Percentiles rank a stretch among this genome's conserved stretches.
These are phyloP conservation scores for Corvus hawaiiensis DNA, from an alignment of 2,113 vertebrate genomes.

Conservation along the genomic window DNA sequence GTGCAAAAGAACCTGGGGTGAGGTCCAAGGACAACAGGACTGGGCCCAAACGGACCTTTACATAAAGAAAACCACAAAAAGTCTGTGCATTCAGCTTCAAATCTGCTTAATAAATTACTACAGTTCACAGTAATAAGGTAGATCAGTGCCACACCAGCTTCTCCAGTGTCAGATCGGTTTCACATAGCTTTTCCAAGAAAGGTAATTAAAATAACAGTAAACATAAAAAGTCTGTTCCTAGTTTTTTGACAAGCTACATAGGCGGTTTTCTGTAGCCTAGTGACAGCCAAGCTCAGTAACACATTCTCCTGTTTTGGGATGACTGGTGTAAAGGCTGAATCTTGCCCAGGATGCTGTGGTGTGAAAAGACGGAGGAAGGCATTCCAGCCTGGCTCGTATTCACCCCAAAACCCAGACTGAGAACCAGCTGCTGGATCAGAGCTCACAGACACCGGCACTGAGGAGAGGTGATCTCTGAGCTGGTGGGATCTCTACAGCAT, in stretches of 20 bases:
- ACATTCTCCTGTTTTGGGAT: not conserved
- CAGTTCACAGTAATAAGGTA: not conserved
- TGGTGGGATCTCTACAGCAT: not conserved
- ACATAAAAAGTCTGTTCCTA: not conserved
- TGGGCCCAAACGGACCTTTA: not conserved
- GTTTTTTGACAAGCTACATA: not conserved
- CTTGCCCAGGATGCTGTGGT: not conserved
- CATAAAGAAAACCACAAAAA: not conserved
- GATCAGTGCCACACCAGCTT: not conserved
- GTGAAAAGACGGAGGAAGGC: not conserved
- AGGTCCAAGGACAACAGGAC: not conserved
- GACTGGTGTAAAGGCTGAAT: conserved; percentile 13
- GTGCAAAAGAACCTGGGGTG: not conserved
- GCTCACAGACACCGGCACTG: fast-evolving
- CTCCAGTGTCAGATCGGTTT: not conserved
- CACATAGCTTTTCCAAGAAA: not conserved
- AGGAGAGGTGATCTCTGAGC: not conserved
- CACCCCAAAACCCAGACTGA: not conserved
- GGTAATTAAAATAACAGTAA: not conserved
- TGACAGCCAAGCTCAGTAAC: not conserved
- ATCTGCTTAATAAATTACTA: not conserved
- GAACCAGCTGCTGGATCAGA: not conserved
- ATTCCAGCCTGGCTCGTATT: not conserved
- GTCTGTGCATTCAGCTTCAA: not conserved
- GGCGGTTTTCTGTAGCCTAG: not conserved